Percentiles rank a stretch among this genome's conserved stretches.
Evolutionary conservation across 2,113 vertebrate genomes (phyloP).

Genomic region (Pteruthius melanotis): DNA sequence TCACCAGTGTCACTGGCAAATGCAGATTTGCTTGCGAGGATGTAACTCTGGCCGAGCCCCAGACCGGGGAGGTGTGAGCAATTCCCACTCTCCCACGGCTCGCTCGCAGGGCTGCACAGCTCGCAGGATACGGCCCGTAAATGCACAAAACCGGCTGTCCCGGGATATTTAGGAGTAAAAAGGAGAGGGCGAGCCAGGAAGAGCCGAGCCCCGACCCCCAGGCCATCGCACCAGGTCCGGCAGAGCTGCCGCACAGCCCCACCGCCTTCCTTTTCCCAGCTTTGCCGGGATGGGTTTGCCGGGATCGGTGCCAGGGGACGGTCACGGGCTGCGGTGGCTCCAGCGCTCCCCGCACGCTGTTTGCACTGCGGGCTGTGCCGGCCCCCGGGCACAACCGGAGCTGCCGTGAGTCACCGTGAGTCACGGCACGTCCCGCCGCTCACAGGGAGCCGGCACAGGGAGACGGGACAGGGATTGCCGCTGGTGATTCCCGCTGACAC

Average conservation of each 20-base stretch:
- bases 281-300: fast-evolving
- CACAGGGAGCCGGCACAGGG: fast-evolving
- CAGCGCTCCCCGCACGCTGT: background rate
- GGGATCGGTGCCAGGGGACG: fast-evolving
- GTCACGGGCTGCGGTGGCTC: background rate
- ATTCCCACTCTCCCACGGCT: slow-evolving; percentile 23
- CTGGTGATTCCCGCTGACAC: background rate
- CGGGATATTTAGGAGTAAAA: background rate
- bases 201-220: background rate
- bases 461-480: background rate
- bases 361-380: background rate
- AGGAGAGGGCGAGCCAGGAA: background rate
- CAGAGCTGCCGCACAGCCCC: background rate
- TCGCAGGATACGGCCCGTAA: background rate
- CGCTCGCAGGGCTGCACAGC: background rate
- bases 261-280: background rate
- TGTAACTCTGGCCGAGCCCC: background rate
- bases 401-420: background rate
- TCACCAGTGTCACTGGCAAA: slow-evolving; percentile 45
- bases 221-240: background rate
- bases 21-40: slow-evolving; percentile 6
- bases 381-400: background rate
- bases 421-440: background rate
- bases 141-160: background rate
- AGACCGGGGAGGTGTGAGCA: background rate